Evolutionary conservation across 2,888 invertebrate genomes (phyloP).

Genomic region (Panzeria rudis): DNA sequence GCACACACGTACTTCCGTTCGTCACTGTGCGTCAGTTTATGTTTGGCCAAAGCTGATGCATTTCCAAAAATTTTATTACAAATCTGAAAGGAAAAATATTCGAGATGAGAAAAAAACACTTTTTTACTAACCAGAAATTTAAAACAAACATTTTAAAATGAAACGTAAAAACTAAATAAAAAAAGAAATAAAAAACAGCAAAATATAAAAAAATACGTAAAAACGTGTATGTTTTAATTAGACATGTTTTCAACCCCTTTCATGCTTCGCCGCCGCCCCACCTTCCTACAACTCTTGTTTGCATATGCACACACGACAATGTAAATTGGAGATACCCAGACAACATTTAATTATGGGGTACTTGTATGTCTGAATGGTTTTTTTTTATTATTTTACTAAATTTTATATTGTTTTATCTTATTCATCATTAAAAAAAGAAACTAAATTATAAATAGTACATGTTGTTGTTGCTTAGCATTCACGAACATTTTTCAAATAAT

Average conservation of each 20-base stretch:
- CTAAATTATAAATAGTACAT: neutral
- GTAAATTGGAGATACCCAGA: conserved; percentile 29
- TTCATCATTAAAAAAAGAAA: neutral
- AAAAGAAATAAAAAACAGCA: neutral
- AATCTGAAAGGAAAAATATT: conserved; percentile 86
- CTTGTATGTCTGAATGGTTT: conserved; percentile 29
- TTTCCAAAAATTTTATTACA: conserved; percentile 99
- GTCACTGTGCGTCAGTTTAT: conserved; percentile 98
- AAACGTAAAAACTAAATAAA: conserved; percentile 32
- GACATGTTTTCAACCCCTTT: conserved; percentile 29
- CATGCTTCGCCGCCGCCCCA: neutral
- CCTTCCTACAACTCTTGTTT: neutral
- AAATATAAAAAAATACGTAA: conserved; percentile 2
- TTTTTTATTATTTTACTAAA: conserved; percentile 20
- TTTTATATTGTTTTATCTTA: conserved; percentile 4
- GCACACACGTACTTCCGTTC: conserved; percentile 98
- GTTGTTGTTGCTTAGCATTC: neutral
- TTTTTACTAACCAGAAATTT: conserved; percentile 19
- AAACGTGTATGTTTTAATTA: conserved; percentile 64
- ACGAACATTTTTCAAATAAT: neutral
- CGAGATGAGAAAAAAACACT: conserved; percentile 53
- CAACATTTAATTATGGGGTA: conserved; percentile 44
- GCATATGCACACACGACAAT: neutral
- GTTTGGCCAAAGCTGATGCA: conserved; percentile 97
- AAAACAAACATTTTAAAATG: conserved; percentile 34